These are phyloP conservation scores for Serinus canaria DNA, from an alignment of 2,113 vertebrate species.

Conservation along the genomic window DNA sequence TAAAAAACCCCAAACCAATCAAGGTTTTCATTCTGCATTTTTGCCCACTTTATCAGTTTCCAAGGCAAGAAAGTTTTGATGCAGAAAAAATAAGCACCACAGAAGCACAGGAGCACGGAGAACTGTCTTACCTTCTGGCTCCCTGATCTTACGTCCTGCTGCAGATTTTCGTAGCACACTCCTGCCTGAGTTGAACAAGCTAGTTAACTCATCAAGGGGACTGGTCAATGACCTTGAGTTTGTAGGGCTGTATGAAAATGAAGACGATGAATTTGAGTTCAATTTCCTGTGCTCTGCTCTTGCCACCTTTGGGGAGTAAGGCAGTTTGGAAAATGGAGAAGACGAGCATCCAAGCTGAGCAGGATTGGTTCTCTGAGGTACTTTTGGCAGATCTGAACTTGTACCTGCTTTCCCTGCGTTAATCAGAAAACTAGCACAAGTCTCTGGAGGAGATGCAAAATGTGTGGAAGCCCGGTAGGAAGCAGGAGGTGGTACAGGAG, in stretches of 20 bases:
- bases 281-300: constrained; percentile 80
- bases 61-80: not conserved
- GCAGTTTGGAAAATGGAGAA: constrained; percentile 65
- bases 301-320: constrained; percentile 82
- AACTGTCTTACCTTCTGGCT: constrained; percentile 78
- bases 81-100: not conserved
- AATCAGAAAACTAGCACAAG: constrained; percentile 69
- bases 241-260: constrained; percentile 84
- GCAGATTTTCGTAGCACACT: constrained; percentile 89
- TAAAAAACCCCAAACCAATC: not conserved
- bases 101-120: not conserved
- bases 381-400: constrained; percentile 75
- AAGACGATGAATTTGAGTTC: constrained; percentile 80
- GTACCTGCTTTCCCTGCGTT: constrained; percentile 70
- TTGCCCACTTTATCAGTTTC: not conserved
- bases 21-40: not conserved
- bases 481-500: constrained; percentile 64
- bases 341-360: constrained; percentile 73
- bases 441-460: constrained; percentile 85
- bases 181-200: constrained; percentile 91
- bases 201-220: constrained; percentile 93
- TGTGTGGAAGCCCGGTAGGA: constrained; percentile 82
- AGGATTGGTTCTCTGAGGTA: constrained; percentile 65
- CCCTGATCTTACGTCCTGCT: constrained; percentile 87
- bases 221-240: constrained; percentile 85